Conservation (phyloP, 2,113 vertebrate species). For the Thamnaconus septentrionalis region DNA sequence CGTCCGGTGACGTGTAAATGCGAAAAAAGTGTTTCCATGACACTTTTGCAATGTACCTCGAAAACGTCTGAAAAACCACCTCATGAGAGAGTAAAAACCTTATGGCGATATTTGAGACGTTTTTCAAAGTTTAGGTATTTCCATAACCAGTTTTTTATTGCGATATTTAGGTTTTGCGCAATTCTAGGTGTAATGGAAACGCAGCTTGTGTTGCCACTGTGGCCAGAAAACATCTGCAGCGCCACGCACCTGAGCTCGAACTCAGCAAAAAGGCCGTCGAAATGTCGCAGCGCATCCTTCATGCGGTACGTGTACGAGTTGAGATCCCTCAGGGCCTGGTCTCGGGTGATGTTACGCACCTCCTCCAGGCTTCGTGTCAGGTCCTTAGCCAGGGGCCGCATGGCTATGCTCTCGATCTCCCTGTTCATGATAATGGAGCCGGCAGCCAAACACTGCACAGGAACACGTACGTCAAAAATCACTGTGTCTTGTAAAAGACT, state of each 20-base stretch:
- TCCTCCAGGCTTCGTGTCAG: slow-evolving; percentile 94
- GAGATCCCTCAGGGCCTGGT: slow-evolving; percentile 94
- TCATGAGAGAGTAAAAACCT: too few species aligned
- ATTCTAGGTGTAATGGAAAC: neutral
- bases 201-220: neutral
- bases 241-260: slow-evolving; percentile 91
- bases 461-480: slow-evolving; percentile 7
- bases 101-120: too few species aligned
- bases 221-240: neutral
- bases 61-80: too few species aligned
- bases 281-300: slow-evolving; percentile 88
- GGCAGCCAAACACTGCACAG: slow-evolving; percentile 89
- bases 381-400: slow-evolving; percentile 94
- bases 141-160: too few species aligned
- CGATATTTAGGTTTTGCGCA: too few species aligned
- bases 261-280: slow-evolving; percentile 94
- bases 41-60: too few species aligned
- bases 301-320: slow-evolving; percentile 93
- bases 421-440: slow-evolving; percentile 99
- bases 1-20: too few species aligned
- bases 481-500: neutral
- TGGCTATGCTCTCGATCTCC: slow-evolving; percentile 98
- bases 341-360: slow-evolving; percentile 89
- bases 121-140: too few species aligned
- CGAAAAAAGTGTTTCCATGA: too few species aligned